Percentiles rank a stretch among this genome's conserved stretches.
These are phyloP conservation scores for Toxotes jaculatrix DNA, from an alignment of 2,113 vertebrate species.

Conservation along the genomic window DNA sequence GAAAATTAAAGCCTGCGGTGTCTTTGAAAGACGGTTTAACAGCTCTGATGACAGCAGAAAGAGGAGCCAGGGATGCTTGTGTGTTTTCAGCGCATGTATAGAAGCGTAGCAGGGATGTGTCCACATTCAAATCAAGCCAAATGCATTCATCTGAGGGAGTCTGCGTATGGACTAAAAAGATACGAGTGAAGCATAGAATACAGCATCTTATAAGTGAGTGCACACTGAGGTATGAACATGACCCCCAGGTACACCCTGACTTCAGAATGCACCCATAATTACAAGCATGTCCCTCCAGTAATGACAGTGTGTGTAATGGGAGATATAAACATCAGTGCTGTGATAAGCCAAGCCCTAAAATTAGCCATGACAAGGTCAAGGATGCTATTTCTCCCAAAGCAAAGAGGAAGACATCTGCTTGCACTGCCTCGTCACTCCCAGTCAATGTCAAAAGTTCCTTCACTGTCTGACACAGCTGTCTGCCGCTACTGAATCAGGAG, in stretches of 20 bases:
- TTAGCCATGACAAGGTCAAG: slow-evolving; percentile 80
- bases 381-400: slow-evolving; percentile 77
- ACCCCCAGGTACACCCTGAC: slow-evolving; percentile 42
- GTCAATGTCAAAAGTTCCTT: slow-evolving; percentile 78
- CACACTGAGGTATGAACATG: slow-evolving; percentile 24
- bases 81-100: slow-evolving; percentile 19
- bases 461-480: slow-evolving; percentile 74
- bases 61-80: not conserved
- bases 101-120: not conserved
- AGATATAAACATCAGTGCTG: slow-evolving; percentile 81
- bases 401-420: slow-evolving; percentile 78
- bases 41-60: slow-evolving; percentile 15
- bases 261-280: slow-evolving; percentile 61
- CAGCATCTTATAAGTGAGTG: slow-evolving; percentile 26
- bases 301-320: slow-evolving; percentile 79
- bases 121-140: slow-evolving; percentile 32
- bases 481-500: slow-evolving; percentile 58
- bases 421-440: slow-evolving; percentile 76
- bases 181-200: slow-evolving; percentile 1
- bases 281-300: slow-evolving; percentile 71
- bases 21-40: slow-evolving; percentile 28
- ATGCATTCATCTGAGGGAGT: slow-evolving; percentile 23
- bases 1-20: slow-evolving; percentile 38
- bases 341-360: slow-evolving; percentile 79
- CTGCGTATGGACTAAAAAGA: not conserved